phyloP scores from a whole-genome alignment of 1,140 invertebrate species.

The Scaptomyza montana region DNA sequence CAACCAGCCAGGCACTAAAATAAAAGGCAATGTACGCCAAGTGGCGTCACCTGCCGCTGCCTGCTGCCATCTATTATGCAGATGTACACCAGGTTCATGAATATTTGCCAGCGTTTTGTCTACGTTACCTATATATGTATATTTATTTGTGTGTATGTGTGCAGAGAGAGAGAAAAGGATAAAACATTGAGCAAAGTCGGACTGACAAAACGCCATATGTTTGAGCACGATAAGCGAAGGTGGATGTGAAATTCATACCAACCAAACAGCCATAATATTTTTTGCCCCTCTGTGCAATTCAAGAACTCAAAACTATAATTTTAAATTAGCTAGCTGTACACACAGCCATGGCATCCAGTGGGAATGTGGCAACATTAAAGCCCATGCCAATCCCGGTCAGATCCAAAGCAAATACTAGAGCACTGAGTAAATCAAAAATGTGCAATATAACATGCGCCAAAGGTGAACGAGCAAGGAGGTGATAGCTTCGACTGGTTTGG shows the following conservation, averaged over 20 bases:
- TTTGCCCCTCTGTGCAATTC: constrained; percentile 17
- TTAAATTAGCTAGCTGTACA: constrained; percentile 68
- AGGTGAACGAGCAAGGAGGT: constrained; percentile 31
- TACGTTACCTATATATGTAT: constrained; percentile 19
- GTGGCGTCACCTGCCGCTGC: constrained; percentile 68
- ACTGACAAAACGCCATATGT: constrained; percentile 81
- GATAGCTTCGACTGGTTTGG: neutral
- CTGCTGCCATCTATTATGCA: constrained; percentile 76
- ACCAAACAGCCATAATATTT: neutral
- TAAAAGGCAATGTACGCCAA: constrained; percentile 77
- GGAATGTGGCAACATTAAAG: constrained; percentile 20
- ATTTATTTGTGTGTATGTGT: constrained; percentile 18
- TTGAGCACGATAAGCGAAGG: constrained; percentile 64
- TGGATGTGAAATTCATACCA: neutral
- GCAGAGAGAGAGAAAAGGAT: neutral
- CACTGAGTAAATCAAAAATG: constrained; percentile 72
- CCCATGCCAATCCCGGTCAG: constrained; percentile 4
- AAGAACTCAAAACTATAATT: constrained; percentile 69
- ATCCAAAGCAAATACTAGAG: constrained; percentile 36
- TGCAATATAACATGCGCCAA: constrained; percentile 60
- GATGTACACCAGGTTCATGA: constrained; percentile 80
- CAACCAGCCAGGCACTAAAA: constrained; percentile 67
- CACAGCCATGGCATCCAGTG: constrained; percentile 17
- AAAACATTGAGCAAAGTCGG: constrained; percentile 33
- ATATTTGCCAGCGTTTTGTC: constrained; percentile 76